These are phyloP conservation scores for Papilio gigon DNA, from an alignment of 2,888 invertebrate species.

Conservation along the genomic window DNA sequence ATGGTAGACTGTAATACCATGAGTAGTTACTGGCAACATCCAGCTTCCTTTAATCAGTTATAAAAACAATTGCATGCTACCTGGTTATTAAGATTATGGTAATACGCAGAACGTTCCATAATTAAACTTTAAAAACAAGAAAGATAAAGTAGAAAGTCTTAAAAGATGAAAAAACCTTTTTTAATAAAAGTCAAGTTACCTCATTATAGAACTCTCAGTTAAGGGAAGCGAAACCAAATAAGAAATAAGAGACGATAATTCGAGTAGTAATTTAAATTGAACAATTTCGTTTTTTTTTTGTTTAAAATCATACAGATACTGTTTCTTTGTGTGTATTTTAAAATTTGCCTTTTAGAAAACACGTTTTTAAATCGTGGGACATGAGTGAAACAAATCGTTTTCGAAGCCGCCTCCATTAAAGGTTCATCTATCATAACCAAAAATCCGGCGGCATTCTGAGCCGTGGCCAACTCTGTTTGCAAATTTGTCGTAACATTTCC, in stretches of 20 bases:
- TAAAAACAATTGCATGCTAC: neutral
- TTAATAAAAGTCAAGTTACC: constrained; percentile 55
- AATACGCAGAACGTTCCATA: neutral
- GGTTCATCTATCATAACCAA: constrained; percentile 28
- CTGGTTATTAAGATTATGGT: neutral
- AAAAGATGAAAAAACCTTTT: neutral
- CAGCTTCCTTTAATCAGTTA: neutral
- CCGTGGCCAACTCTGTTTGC: constrained; percentile 25
- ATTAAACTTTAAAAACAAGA: neutral
- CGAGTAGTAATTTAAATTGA: constrained; percentile 68
- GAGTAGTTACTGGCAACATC: too few species aligned
- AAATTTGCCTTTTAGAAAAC: neutral
- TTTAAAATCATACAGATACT: too few species aligned
- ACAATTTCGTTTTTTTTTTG: constrained; percentile 43
- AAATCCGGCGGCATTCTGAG: constrained; percentile 10
- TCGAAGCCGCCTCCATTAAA: constrained; percentile 16
- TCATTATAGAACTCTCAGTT: constrained; percentile 64
- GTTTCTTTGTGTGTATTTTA: too few species aligned
- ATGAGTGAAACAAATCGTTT: constrained; percentile 19
- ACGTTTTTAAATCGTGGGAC: neutral
- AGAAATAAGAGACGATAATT: constrained; percentile 54
- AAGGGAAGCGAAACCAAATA: constrained; percentile 57
- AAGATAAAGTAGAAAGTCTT: neutral
- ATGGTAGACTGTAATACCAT: too few species aligned
- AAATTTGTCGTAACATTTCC: constrained; percentile 30